phyloP scores from a whole-genome alignment of 2,113 vertebrate genomes.

The Oceanites oceanicus region DNA sequence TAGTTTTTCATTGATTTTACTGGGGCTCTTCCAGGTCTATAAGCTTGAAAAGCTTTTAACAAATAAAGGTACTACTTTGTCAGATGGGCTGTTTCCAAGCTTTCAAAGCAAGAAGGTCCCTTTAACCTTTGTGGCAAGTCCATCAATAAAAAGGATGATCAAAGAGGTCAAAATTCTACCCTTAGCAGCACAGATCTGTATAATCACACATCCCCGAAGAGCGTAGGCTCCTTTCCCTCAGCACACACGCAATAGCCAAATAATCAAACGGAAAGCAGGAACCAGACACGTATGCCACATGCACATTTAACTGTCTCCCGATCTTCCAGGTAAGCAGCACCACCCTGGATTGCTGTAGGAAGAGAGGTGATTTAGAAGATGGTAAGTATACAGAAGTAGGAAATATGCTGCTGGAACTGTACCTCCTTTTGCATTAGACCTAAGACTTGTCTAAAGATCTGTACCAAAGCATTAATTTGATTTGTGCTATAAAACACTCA shows the following conservation, averaged over 20 bases:
- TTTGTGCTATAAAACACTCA: background rate
- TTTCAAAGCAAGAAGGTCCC: constrained; percentile 20
- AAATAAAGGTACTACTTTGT: constrained; percentile 42
- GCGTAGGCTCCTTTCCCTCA: background rate
- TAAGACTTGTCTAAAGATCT: background rate
- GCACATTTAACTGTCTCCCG: background rate
- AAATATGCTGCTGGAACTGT: background rate
- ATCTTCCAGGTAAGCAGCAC: background rate
- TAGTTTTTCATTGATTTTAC: constrained; percentile 50
- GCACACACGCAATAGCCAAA: background rate
- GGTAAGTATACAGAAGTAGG: background rate
- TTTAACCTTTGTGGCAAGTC: constrained; percentile 15
- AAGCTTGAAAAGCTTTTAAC: constrained; percentile 18
- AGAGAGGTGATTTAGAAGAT: background rate
- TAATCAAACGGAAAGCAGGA: background rate
- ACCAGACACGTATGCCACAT: background rate
- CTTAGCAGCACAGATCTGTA: background rate
- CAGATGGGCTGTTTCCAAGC: constrained; percentile 6
- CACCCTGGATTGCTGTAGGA: background rate
- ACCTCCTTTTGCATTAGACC: background rate
- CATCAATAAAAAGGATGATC: constrained; percentile 15
- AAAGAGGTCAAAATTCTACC: background rate
- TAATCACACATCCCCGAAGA: background rate
- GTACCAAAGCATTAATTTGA: background rate
- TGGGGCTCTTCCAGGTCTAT: constrained; percentile 42